Evolutionary conservation across 2,113 vertebrate species (phyloP).

Genomic region (Peucedramus taeniatus): DNA sequence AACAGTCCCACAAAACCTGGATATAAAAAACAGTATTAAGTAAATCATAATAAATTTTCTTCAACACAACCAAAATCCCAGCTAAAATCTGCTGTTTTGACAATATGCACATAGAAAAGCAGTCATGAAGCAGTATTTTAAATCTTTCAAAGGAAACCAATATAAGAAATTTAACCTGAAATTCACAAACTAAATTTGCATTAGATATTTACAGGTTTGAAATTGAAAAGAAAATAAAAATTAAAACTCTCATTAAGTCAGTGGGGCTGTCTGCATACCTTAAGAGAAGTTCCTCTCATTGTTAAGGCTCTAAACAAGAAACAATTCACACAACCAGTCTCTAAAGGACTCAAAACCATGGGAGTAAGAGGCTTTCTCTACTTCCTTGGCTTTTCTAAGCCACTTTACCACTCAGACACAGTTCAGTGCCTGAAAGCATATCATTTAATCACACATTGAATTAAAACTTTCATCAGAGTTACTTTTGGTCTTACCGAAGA

Average conservation of each 20-base stretch:
- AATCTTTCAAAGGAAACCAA: not conserved
- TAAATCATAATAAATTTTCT: not conserved
- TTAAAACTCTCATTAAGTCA: not conserved
- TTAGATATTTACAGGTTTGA: not conserved
- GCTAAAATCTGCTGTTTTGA: not conserved
- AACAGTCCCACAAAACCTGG: constrained; percentile 95
- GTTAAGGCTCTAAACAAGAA: not conserved
- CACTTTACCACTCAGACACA: not conserved
- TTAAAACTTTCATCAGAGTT: not conserved
- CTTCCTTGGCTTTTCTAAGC: not conserved
- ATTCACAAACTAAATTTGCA: not conserved
- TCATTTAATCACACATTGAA: not conserved
- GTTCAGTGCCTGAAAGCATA: not conserved
- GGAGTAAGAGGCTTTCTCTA: not conserved
- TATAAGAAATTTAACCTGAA: not conserved
- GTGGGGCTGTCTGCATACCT: not conserved
- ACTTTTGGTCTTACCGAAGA: constrained; percentile 84
- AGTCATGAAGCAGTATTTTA: not conserved
- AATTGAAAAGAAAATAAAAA: not conserved
- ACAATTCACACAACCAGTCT: not conserved
- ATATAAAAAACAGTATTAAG: not conserved
- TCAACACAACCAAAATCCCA: not conserved
- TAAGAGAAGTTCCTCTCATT: not conserved
- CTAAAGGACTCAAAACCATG: not conserved
- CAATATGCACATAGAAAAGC: not conserved